These are phyloP conservation scores for Gnatocerus cornutus DNA, from an alignment of 2,888 invertebrate species.

Conservation along the genomic window DNA sequence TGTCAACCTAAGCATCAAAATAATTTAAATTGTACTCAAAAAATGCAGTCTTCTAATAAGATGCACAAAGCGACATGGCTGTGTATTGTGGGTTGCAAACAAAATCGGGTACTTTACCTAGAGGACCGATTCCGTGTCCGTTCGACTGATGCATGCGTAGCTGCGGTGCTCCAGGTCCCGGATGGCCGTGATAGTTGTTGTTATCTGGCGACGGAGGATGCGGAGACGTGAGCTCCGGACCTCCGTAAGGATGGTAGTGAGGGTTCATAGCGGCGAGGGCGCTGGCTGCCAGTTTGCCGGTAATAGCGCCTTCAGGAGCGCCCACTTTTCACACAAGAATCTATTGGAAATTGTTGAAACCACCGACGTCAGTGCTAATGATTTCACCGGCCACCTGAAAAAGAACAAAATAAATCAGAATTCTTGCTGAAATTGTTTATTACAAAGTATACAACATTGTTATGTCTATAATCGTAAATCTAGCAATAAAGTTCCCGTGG, in stretches of 20 bases:
- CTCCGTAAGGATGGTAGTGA: constrained; percentile 87
- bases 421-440: constrained; percentile 44
- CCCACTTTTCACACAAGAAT: constrained; percentile 50
- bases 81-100: too few relatives aligned
- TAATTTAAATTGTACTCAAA: too few relatives aligned
- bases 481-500: constrained; percentile 42
- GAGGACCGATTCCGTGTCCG: constrained; percentile 71
- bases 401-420: constrained; percentile 40
- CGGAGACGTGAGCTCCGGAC: constrained; percentile 84
- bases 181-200: constrained; percentile 75
- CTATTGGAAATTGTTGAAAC: constrained; percentile 20
- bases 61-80: too few relatives aligned
- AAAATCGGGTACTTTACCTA: constrained; percentile 64
- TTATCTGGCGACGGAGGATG: constrained; percentile 85
- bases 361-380: constrained; percentile 13
- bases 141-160: constrained; percentile 70
- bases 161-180: constrained; percentile 72
- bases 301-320: constrained; percentile 57
- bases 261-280: constrained; percentile 91
- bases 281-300: constrained; percentile 91
- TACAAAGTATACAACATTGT: constrained; percentile 34
- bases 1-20: too few relatives aligned
- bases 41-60: too few relatives aligned
- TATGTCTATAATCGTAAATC: constrained; percentile 49
- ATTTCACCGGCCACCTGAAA: constrained; percentile 45